Base-by-base conservation (phyloP, 2,113 vertebrate species). In the Silurus meridionalis region DNA sequence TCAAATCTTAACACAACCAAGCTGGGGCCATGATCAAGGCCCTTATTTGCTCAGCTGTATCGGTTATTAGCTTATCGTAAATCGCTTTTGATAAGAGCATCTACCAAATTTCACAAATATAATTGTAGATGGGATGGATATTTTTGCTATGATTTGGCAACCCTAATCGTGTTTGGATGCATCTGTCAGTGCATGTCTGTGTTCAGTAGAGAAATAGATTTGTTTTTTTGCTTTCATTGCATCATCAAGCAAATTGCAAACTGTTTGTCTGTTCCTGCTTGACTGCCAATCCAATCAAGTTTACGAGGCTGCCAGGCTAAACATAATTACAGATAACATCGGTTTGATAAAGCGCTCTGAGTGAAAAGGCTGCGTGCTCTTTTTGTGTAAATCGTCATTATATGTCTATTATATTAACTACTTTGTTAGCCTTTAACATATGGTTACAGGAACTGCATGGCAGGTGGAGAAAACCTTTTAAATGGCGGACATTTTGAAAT, bases 241-340 rank as follows among this genome's bases (percentile, higher is more conserved):
- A 71, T 58, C 66, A 71, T 28, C 52, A 71, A 21, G 64, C 64
- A 69, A 28, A 55, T 83, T 83, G n/a, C 52, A 83, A 37, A 37
- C 52, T 67, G 50, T 66, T 82, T 71, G 25, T 71, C 64, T 57
- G 28, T 57, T 82, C 17, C 52, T 69, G 64, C 82, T 14, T 37
- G 64, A 69, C 52, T 19, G 25, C 64, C 64, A 69, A 57, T 83
- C 28, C 64, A 83, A 37, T 53, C 80, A 82, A 57, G n/a, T 50
- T 5, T 37, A 11, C 1, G 25, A 83, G 15, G 55, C 63, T 66
- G 21, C 64, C 57, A 64, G 25, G 71, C n/a, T n/a, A 55, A 53
- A 17, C 48, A 37, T 58, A 79, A 58, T 79, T 79, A 19, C n/a
- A 2, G 25, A 28, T 79, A 15, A 79, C 53, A 19, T 58, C n/a